These are phyloP conservation scores for Globicephala melas DNA, from an alignment of 2,113 vertebrate genomes.

Conservation along the genomic window DNA sequence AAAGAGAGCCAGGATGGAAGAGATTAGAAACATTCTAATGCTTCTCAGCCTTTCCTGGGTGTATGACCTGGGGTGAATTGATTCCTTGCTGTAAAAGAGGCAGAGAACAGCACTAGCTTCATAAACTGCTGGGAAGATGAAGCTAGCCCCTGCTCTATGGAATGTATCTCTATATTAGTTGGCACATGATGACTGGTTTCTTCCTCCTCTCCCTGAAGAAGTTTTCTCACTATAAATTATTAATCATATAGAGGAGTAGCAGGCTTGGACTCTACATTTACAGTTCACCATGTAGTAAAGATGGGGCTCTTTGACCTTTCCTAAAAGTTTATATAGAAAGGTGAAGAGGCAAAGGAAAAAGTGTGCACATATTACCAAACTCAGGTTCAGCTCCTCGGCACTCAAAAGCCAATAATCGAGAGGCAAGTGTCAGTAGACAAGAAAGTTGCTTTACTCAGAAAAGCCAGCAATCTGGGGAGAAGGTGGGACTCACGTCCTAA, in stretches of 20 bases:
- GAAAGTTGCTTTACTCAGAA: neutral
- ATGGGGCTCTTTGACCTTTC: neutral
- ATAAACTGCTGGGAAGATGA: neutral
- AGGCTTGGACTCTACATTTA: neutral
- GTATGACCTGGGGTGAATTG: too few relatives aligned
- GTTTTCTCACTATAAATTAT: neutral
- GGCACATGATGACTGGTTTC: neutral
- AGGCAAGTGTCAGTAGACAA: neutral
- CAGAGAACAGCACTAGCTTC: neutral
- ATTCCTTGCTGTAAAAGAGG: neutral
- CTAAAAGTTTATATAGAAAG: neutral
- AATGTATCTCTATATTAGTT: accelerated
- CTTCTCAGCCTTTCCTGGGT: neutral
- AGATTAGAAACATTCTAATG: neutral
- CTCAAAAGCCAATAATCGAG: neutral
- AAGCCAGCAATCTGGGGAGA: neutral
- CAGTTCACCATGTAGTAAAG: accelerated
- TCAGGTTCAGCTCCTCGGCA: neutral
- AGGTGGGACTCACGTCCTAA: neutral
- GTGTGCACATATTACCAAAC: neutral
- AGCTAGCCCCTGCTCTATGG: neutral
- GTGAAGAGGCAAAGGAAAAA: neutral
- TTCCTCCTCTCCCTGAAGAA: neutral
- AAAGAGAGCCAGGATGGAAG: neutral
- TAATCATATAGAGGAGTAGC: neutral